Evolutionary conservation across 2,797 vertebrate genomes (phyloP).

Genomic region (Sarcoramphus papa): DNA sequence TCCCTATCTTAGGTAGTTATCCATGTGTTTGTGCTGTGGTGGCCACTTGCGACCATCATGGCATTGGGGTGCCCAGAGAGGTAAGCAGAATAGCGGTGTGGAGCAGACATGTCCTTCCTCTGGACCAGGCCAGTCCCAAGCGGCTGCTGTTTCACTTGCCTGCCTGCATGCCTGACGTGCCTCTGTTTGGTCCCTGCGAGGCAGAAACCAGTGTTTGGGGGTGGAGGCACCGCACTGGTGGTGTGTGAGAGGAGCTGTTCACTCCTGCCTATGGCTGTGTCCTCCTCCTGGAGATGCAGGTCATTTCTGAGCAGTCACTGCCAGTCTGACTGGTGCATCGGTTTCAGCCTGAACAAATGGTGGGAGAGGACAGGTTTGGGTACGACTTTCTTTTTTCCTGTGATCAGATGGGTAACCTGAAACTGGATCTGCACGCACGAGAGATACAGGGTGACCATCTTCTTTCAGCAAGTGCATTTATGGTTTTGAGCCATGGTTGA

Average conservation of each 20-base stretch:
- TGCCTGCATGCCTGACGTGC: neutral
- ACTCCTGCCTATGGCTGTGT: accelerated
- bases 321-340: neutral
- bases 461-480: neutral
- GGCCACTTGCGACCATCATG: neutral
- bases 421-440: neutral
- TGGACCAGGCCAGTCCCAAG: neutral
- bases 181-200: neutral
- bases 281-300: neutral
- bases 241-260: neutral
- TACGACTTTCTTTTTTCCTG: neutral
- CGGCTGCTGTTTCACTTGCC: neutral
- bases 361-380: neutral
- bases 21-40: neutral
- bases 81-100: neutral
- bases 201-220: neutral
- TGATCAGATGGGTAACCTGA: neutral
- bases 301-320: neutral
- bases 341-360: neutral
- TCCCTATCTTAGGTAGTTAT: neutral
- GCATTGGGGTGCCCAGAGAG: neutral
- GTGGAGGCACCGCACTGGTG: neutral
- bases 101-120: neutral
- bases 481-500: neutral
- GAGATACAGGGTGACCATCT: neutral